phyloP scores from a whole-genome alignment of 2,113 vertebrate genomes.

The Solea solea region DNA sequence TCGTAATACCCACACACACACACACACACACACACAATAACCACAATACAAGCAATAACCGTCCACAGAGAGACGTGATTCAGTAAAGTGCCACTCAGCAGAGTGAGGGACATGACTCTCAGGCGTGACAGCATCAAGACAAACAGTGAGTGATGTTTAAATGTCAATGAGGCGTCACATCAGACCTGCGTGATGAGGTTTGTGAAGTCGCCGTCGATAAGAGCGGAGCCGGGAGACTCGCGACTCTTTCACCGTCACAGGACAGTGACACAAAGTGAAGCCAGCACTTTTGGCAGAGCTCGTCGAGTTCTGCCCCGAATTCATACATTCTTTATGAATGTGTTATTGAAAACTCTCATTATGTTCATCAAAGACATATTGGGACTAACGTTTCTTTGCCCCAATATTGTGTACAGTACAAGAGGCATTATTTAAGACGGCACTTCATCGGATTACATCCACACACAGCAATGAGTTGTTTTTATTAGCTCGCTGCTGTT shows the following conservation, averaged over 20 bases:
- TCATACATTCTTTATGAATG: slow-evolving; percentile 81
- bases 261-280: slow-evolving; percentile 65
- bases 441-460: slow-evolving; percentile 74
- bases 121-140: slow-evolving; percentile 49
- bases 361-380: slow-evolving; percentile 71
- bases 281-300: slow-evolving; percentile 38
- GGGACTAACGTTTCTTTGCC: slow-evolving; percentile 58
- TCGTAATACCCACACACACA: slow-evolving; percentile 9
- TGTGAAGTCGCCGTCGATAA: slow-evolving; percentile 34
- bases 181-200: slow-evolving; percentile 32
- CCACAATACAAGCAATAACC: slow-evolving; percentile 28
- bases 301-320: slow-evolving; percentile 45
- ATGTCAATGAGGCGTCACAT: slow-evolving; percentile 62
- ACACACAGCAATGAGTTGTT: slow-evolving; percentile 62
- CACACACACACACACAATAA: slow-evolving; percentile 4
- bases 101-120: slow-evolving; percentile 24
- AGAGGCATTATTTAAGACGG: slow-evolving; percentile 66
- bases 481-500: slow-evolving; percentile 74
- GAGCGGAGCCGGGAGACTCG: slow-evolving; percentile 4
- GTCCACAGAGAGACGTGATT: slow-evolving; percentile 17
- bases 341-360: slow-evolving; percentile 78
- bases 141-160: slow-evolving; percentile 50
- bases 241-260: neutral
- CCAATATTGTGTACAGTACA: slow-evolving; percentile 55
- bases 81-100: slow-evolving; percentile 40